Base-by-base conservation (phyloP, 1,140 invertebrate genomes). In the Venustaconcha ellipsiformis region DNA sequence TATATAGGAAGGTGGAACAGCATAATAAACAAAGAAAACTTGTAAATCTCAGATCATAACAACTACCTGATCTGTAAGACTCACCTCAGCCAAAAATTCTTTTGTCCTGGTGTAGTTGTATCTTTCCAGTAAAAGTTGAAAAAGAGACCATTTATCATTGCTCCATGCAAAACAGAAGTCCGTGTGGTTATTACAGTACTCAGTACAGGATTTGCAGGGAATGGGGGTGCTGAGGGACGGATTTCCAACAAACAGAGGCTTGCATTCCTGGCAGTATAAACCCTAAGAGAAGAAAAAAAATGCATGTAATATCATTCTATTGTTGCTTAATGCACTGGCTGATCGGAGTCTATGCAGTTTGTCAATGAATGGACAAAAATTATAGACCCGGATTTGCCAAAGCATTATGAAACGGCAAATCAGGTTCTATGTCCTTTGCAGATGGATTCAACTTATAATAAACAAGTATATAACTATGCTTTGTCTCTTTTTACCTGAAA, bases 151-250 rank as follows among this genome's bases (percentile, higher is more conserved):
- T 55, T 57, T 37, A 17, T 58, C 48, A 37, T 66, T 66, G 8
- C 58, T 37, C 20, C 56, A n/a, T n/a, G 17, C 58, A 13, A 20
- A 56, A 88, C 97, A 98, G 30, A 95, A 92, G 17, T 93, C 90
- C 5, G 95, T 95, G 88, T 99, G 97, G 0, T 95, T 94, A 88
- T 98, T 94, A 82, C 97, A 99, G 89, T 96, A 97, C 48, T 95
- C 94, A 0, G 92, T 90, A 84, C 97, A 99, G 0, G 96, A 94
- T 17, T 96, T 92, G 88, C 97, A 99, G 72, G 94, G 93, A 0
- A 94, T 95, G 72, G 94, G 93, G 0, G 94, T 95, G 79, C 95
- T 95, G 83, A 97, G 94, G 0, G 92, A 92, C 1, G 97, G 96
- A 91, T 98, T 95, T 23, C 97, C 97, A 59, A 98, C 96, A 90